Conservation (phyloP, 2,888 invertebrate species). For the Pseudanteris insignis region DNA sequence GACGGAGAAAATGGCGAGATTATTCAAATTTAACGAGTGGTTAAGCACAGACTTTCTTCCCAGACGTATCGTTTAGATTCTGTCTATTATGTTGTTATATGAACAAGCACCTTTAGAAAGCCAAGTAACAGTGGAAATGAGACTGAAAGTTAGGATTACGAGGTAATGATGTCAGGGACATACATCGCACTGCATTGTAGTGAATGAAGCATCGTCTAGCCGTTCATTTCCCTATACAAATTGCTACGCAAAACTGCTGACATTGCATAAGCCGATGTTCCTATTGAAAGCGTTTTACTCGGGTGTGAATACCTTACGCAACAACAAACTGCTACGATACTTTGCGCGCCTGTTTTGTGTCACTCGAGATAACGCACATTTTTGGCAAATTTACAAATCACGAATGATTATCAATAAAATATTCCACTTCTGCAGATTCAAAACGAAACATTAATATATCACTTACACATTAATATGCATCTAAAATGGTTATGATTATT, state of each 20-base stretch:
- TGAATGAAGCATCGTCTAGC: slow-evolving; percentile 42
- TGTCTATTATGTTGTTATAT: slow-evolving; percentile 16
- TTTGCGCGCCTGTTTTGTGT: slow-evolving; percentile 6
- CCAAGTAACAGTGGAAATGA: slow-evolving; percentile 57
- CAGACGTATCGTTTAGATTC: slow-evolving; percentile 1
- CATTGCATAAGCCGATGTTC: slow-evolving; percentile 29
- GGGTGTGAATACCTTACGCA: slow-evolving; percentile 23
- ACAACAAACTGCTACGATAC: slow-evolving; percentile 5
- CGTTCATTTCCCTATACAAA: slow-evolving; percentile 47
- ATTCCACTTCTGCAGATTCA: too few relatives aligned
- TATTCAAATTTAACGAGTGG: background rate
- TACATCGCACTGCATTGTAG: slow-evolving; percentile 32
- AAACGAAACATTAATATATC: too few relatives aligned
- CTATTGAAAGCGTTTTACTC: slow-evolving; percentile 28
- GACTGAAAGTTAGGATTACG: slow-evolving; percentile 62
- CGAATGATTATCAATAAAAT: too few relatives aligned
- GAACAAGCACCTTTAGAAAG: slow-evolving; percentile 12
- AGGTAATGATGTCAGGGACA: slow-evolving; percentile 63
- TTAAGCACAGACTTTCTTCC: slow-evolving; percentile 5
- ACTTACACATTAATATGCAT: too few relatives aligned
- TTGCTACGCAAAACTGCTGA: slow-evolving; percentile 36
- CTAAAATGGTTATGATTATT: too few relatives aligned
- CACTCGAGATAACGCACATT: slow-evolving; percentile 3
- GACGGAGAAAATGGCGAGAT: background rate
- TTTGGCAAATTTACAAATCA: too few relatives aligned